phyloP scores from a whole-genome alignment of 1,140 invertebrate species.

The Sitodiplosis mosellana region DNA sequence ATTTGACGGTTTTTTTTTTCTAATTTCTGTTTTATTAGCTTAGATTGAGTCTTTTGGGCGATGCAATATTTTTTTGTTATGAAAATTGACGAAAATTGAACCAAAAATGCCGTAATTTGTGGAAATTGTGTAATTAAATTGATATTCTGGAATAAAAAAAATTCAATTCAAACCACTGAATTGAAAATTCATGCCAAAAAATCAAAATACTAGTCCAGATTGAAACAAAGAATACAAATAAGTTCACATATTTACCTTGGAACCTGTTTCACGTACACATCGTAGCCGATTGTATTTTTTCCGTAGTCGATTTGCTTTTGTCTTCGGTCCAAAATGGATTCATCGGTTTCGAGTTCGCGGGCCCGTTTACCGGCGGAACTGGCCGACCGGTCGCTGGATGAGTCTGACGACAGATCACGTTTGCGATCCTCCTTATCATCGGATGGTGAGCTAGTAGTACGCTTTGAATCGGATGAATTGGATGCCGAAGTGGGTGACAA shows the following conservation, averaged over 20 bases:
- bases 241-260: constrained; percentile 59
- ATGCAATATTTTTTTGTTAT: too few species aligned
- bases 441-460: constrained; percentile 9
- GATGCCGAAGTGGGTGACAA: constrained; percentile 16
- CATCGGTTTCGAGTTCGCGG: constrained; percentile 51
- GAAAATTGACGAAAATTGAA: too few species aligned
- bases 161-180: too few species aligned
- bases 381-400: constrained; percentile 12
- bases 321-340: constrained; percentile 45
- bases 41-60: too few species aligned
- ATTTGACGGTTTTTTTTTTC: too few species aligned
- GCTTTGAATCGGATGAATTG: constrained; percentile 14
- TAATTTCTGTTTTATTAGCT: too few species aligned
- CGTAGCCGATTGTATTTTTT: constrained; percentile 80
- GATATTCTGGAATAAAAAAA: constrained; percentile 5
- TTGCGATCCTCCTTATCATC: not conserved
- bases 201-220: not conserved
- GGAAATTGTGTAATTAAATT: too few species aligned
- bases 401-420: not conserved
- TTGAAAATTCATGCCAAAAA: too few species aligned
- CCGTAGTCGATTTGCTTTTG: constrained; percentile 92
- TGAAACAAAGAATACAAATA: not conserved
- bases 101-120: too few species aligned
- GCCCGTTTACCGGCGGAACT: constrained; percentile 1
- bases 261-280: constrained; percentile 50